phyloP scores from a whole-genome alignment of 2,113 vertebrate genomes.

The Mesembrinibis cayennensis region DNA sequence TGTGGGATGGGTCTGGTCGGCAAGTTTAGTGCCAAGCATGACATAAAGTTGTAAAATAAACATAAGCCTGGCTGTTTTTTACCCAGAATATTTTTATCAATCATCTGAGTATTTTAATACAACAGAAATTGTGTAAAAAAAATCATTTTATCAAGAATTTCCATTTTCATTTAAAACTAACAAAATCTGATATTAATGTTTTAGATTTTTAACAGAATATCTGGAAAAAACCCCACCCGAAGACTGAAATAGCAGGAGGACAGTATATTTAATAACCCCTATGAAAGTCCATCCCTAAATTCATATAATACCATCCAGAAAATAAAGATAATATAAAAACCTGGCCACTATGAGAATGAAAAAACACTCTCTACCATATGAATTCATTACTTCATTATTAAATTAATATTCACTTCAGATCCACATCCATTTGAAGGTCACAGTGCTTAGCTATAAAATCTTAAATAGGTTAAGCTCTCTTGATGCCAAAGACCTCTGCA shows the following conservation, averaged over 20 bases:
- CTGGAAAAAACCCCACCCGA: background rate
- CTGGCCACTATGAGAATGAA: background rate
- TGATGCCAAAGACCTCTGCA: background rate
- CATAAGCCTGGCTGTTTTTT: background rate
- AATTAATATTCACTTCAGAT: background rate
- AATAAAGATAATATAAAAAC: background rate
- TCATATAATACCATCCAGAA: background rate
- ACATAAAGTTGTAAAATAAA: background rate
- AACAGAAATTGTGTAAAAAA: background rate
- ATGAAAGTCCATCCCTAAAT: background rate
- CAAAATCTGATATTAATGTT: background rate
- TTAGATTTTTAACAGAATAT: background rate
- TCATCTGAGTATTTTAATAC: background rate
- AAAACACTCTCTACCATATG: background rate
- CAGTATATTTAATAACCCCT: background rate
- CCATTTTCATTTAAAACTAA: background rate
- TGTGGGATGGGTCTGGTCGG: no score
- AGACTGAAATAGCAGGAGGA: background rate
- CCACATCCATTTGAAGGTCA: conserved; percentile 2
- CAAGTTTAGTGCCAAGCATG: background rate
- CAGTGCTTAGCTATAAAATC: background rate
- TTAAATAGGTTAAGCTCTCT: background rate
- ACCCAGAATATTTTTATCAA: background rate
- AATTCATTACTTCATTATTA: background rate
- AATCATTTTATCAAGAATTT: background rate